phyloP scores from a whole-genome alignment of 2,888 invertebrate genomes.

The Hetaerina titia region DNA sequence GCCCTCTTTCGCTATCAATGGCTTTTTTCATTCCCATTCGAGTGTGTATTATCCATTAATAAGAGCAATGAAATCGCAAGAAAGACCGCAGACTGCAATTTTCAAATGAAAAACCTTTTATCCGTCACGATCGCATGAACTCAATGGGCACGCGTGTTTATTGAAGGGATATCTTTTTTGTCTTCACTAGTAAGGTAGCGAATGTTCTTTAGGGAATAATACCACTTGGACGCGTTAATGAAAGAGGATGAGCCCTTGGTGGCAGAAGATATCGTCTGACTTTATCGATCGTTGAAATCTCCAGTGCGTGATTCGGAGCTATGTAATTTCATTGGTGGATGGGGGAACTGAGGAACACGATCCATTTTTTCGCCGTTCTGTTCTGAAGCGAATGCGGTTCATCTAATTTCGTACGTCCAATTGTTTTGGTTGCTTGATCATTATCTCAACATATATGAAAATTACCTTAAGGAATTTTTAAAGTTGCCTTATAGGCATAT shows the following conservation, averaged over 20 bases:
- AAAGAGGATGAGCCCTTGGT: background rate
- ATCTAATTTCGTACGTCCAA: background rate
- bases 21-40: background rate
- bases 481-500: background rate
- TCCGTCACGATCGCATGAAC: background rate
- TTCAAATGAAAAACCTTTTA: background rate
- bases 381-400: background rate
- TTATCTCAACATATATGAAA: background rate
- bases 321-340: background rate
- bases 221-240: background rate
- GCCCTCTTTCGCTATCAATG: background rate
- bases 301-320: background rate
- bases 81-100: background rate
- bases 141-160: background rate
- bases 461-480: background rate
- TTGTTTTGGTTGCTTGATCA: background rate
- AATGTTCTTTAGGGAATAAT: background rate
- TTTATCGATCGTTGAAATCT: slow-evolving; percentile 54
- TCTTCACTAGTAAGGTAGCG: background rate
- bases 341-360: background rate
- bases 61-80: background rate
- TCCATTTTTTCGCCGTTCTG: background rate
- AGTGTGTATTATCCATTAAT: background rate
- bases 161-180: background rate
- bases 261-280: background rate